Evolutionary conservation across 1,140 invertebrate species (phyloP).

Genomic region (Macrocentrus cingulum): DNA sequence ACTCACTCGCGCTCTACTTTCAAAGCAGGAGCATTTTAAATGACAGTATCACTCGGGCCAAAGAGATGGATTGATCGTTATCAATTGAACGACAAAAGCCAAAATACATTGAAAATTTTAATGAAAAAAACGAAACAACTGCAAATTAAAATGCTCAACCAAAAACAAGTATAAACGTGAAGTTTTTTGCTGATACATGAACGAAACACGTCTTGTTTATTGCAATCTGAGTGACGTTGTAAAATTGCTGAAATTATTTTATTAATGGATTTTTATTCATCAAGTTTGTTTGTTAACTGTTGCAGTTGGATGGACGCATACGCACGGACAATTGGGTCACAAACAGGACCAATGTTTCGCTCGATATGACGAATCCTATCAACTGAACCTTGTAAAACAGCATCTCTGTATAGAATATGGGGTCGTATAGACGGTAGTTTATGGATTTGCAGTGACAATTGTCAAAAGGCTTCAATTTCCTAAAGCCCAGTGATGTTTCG

Average conservation of each 20-base stretch:
- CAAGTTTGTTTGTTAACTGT: too few relatives aligned
- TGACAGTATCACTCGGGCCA: not conserved
- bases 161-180: not conserved
- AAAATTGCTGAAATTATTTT: too few relatives aligned
- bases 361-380: slow-evolving; percentile 20
- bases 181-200: too few relatives aligned
- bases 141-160: not conserved
- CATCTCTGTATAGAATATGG: slow-evolving; percentile 1
- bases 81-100: not conserved
- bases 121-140: slow-evolving; percentile 1
- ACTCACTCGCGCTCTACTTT: not conserved
- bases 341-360: slow-evolving; percentile 9
- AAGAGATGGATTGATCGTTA: slow-evolving; percentile 13
- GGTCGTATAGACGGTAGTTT: not conserved
- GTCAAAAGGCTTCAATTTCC: too few relatives aligned
- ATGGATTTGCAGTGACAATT: not conserved
- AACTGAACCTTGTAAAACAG: slow-evolving; percentile 15
- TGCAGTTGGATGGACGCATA: slow-evolving; percentile 8
- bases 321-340: slow-evolving; percentile 9
- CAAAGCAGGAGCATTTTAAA: not conserved
- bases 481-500: too few relatives aligned
- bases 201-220: too few relatives aligned
- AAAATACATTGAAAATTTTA: not conserved
- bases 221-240: too few relatives aligned
- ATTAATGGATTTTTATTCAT: too few relatives aligned